Conservation (phyloP, 1,140 invertebrate species). For the Prorops nasuta region DNA sequence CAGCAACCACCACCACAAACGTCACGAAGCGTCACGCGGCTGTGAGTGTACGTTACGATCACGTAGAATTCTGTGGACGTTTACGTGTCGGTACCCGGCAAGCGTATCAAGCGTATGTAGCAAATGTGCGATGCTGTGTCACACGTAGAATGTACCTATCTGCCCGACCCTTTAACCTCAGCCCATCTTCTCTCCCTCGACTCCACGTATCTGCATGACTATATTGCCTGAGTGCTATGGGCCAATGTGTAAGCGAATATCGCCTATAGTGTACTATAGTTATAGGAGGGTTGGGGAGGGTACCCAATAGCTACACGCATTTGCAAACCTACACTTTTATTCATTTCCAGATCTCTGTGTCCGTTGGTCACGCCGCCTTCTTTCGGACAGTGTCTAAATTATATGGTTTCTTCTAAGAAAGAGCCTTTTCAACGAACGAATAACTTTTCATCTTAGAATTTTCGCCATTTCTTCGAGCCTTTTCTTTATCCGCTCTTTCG, state of each 20-base stretch:
- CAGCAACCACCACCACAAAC: constrained; percentile 9
- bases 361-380: background rate
- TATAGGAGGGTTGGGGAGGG: constrained; percentile 37
- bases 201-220: constrained; percentile 35
- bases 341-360: constrained; percentile 13
- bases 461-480: no score
- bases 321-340: constrained; percentile 18
- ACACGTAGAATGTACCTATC: no score
- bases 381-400: no score
- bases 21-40: constrained; percentile 7
- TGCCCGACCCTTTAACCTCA: background rate
- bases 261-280: constrained; percentile 53
- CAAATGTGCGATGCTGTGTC: no score
- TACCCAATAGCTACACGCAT: constrained; percentile 22
- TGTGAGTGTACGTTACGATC: constrained; percentile 6
- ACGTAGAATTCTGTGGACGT: no score
- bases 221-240: constrained; percentile 36
- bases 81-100: no score
- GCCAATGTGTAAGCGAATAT: constrained; percentile 47
- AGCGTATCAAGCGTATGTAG: no score
- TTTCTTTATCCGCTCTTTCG: no score
- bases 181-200: constrained; percentile 4
- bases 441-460: no score
- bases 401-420: no score
- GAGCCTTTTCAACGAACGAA: no score